phyloP scores from a whole-genome alignment of 64 coral and sea anemone species.

The Trachythela sp. region DNA sequence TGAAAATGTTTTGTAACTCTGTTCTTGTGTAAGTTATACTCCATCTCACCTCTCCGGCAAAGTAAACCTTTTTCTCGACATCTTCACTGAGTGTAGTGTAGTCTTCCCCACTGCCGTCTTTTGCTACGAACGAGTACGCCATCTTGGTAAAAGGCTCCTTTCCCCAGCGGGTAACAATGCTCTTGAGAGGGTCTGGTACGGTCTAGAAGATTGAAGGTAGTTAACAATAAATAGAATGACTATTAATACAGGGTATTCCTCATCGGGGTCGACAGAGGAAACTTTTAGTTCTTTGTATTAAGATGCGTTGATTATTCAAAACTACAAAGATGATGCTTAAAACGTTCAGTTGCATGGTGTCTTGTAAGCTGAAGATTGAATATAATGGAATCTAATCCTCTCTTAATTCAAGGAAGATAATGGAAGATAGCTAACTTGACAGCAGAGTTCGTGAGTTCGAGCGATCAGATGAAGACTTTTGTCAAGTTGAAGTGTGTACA shows the following conservation, averaged over 20 bases:
- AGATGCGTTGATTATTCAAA: not conserved
- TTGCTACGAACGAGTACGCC: conserved; percentile 85
- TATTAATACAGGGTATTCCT: no score
- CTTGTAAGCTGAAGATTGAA: no score
- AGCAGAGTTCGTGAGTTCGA: no score
- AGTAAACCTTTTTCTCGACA: conserved; percentile 67
- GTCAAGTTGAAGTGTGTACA: no score
- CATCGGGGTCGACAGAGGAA: no score
- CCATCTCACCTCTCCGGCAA: conserved; percentile 77
- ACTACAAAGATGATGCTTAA: no score
- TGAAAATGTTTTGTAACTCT: not conserved
- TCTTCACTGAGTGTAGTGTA: conserved; percentile 66
- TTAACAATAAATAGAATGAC: no score
- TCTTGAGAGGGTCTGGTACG: conserved; percentile 68
- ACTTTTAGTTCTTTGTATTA: not conserved
- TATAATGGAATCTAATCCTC: no score
- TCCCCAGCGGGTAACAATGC: conserved; percentile 79
- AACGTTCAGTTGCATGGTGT: no score
- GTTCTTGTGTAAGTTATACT: not conserved
- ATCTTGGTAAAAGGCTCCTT: conserved; percentile 64
- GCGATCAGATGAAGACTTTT: no score
- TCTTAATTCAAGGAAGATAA: no score
- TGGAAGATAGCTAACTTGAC: no score
- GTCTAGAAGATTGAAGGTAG: not conserved
- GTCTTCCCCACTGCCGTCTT: conserved; percentile 75